Percentiles rank a stretch among this genome's conserved stretches.
Conservation (phyloP, 1,140 invertebrate genomes). For the Theocolax elegans region DNA sequence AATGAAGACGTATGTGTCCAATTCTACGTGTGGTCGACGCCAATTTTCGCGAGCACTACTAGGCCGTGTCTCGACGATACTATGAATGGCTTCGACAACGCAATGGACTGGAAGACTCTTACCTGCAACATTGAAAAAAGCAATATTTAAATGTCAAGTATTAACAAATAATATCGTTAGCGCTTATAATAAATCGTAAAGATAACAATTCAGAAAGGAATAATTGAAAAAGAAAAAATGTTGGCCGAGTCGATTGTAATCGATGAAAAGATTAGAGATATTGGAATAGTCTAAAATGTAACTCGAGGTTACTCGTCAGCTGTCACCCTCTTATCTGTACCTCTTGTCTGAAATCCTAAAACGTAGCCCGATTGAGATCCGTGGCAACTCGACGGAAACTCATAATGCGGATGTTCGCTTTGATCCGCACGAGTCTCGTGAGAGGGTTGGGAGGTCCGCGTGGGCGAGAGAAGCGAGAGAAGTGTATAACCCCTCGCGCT, state of each 20-base stretch:
- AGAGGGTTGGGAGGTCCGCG: not conserved
- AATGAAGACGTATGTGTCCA: constrained; percentile 93
- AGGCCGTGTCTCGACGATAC: constrained; percentile 72
- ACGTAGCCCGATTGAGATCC: constrained; percentile 16
- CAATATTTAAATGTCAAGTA: not conserved
- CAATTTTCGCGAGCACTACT: constrained; percentile 65
- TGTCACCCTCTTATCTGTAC: too few species aligned
- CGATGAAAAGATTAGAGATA: constrained; percentile 8
- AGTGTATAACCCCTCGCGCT: constrained; percentile 61
- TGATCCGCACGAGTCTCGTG: constrained; percentile 1
- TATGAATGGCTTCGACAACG: constrained; percentile 84
- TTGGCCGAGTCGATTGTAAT: not conserved
- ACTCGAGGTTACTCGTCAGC: too few species aligned
- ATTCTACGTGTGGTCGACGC: constrained; percentile 80
- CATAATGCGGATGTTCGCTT: constrained; percentile 21
- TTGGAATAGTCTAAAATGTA: too few species aligned
- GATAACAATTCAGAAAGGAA: too few species aligned
- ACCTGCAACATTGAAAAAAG: constrained; percentile 71
- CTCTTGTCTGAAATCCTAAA: not conserved
- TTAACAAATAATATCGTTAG: not conserved
- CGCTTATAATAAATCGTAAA: not conserved
- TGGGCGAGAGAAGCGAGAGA: constrained; percentile 34
- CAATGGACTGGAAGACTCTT: constrained; percentile 94
- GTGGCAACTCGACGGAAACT: constrained; percentile 26
- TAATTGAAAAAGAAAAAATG: too few species aligned